Evolutionary conservation across 2,113 vertebrate genomes (phyloP), one percentile per base, ranked within the genome.

Genomic region (Eira barbara): DNA sequence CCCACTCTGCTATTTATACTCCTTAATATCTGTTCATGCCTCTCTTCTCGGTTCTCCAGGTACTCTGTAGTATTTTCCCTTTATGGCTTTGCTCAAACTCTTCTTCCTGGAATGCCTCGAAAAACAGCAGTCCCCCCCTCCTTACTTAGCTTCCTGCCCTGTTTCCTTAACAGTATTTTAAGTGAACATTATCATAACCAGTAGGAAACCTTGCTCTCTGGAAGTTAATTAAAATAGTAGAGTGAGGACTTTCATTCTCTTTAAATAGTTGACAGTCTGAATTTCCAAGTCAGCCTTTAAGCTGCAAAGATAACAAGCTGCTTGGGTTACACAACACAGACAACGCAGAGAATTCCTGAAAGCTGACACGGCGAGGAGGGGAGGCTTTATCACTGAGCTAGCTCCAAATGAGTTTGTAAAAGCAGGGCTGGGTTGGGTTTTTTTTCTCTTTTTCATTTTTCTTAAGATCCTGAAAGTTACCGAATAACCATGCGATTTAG

Each of bases 261-360:
- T 99, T 98, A 99, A 99, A 99, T 98, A 99, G 99, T 99, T 99
- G 99, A 99, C 98, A 61, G 98, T 98, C 98, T 98, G 87, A 42
- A 95, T 99, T 99, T 98, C 98, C 96, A 97, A 98, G 98, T 98
- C 98, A 98, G 97, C 95, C 94, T 92, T 97, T 98, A 98, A 98
- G 98, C 98, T 98, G 97, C 98, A 98, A 98, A 99, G 99, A 99
- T 98, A 99, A 99, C 98, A 98, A 97, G 95, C 29, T 85, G 39
- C 98, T 98, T 97, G 94, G 94, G 98, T 99, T 99, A 99, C 99
- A 99, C 99, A 99, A 98, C 98, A 97, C 98, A 99, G 98, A 99
- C 99, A 97, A 98, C 91, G 91, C 99, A 99, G 99, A 99, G 99
- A 99, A 99, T 99, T 99, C 99, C 99, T 99, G 99, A 99, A 99